Percentiles rank a stretch among this genome's conserved stretches.
Conservation (phyloP, 2,797 vertebrate genomes). For the Microtus agrestis region DNA sequence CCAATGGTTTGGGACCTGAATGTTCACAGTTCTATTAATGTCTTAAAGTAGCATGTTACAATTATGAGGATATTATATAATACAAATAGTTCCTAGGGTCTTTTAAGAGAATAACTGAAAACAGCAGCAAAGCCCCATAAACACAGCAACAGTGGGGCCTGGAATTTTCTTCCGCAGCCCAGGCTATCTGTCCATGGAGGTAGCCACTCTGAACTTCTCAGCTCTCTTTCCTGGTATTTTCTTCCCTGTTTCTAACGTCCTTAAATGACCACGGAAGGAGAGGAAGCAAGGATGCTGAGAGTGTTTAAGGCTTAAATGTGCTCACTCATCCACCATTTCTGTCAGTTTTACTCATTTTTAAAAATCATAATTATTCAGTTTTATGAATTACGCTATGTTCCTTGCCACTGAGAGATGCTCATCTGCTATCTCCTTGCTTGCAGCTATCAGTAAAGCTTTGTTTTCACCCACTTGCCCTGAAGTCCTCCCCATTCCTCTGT, state of each 20-base stretch:
- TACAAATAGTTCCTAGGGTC: not conserved
- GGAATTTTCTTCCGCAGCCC: not conserved
- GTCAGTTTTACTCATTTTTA: not conserved
- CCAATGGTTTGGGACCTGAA: conserved; percentile 52
- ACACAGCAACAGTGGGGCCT: not conserved
- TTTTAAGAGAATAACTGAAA: conserved; percentile 39
- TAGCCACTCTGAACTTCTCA: not conserved
- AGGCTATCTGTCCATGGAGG: not conserved
- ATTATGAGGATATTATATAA: not conserved
- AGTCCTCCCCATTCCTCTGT: not conserved
- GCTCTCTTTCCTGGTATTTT: conserved; percentile 13
- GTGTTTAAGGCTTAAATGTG: not conserved
- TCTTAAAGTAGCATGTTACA: conserved; percentile 39
- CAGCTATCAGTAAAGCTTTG: not conserved
- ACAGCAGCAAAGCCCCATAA: not conserved
- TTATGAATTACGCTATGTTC: not conserved
- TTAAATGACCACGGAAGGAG: not conserved
- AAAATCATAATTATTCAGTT: not conserved
- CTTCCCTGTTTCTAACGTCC: not conserved
- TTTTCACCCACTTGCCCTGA: too few relatives aligned
- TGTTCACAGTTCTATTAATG: not conserved
- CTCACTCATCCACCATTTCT: not conserved
- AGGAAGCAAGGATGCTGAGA: not conserved
- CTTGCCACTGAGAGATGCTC: not conserved
- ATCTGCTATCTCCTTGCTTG: not conserved